Evolutionary conservation across 1,140 invertebrate genomes (phyloP).

Genomic region (Marisa cornuarietis): DNA sequence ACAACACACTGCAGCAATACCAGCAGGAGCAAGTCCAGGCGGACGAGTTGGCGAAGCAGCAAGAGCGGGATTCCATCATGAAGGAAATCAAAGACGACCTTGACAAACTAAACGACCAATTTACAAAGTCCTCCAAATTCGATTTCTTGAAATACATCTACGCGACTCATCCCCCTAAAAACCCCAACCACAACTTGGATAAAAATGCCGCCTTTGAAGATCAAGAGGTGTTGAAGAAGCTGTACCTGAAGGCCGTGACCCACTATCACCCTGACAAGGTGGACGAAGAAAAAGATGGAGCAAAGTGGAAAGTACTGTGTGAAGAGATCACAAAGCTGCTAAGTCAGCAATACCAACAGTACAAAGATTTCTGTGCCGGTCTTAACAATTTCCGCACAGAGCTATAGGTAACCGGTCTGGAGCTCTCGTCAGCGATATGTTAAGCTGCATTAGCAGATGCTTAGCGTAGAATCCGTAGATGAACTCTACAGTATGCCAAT

Average conservation of each 20-base stretch:
- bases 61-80: constrained; percentile 30
- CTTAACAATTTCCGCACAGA: too few relatives aligned
- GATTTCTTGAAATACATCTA: constrained; percentile 45
- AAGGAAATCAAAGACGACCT: constrained; percentile 38
- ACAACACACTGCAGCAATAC: constrained; percentile 32
- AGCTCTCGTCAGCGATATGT: too few relatives aligned
- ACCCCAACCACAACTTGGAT: constrained; percentile 29
- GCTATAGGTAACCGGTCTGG: too few relatives aligned
- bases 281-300: constrained; percentile 32
- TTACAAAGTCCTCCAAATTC: not conserved
- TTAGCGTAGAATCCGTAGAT: too few relatives aligned
- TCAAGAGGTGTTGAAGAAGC: constrained; percentile 28
- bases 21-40: constrained; percentile 37
- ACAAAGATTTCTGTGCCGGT: not conserved
- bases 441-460: too few relatives aligned
- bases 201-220: not conserved
- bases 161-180: constrained; percentile 40
- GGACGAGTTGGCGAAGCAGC: constrained; percentile 32
- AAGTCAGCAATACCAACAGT: constrained; percentile 35
- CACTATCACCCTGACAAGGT: constrained; percentile 50
- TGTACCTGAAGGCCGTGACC: constrained; percentile 40
- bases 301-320: constrained; percentile 38
- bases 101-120: constrained; percentile 26
- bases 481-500: too few relatives aligned
- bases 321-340: constrained; percentile 48